Conservation (phyloP, 2,888 invertebrate genomes). For the Catocala fraxini region DNA sequence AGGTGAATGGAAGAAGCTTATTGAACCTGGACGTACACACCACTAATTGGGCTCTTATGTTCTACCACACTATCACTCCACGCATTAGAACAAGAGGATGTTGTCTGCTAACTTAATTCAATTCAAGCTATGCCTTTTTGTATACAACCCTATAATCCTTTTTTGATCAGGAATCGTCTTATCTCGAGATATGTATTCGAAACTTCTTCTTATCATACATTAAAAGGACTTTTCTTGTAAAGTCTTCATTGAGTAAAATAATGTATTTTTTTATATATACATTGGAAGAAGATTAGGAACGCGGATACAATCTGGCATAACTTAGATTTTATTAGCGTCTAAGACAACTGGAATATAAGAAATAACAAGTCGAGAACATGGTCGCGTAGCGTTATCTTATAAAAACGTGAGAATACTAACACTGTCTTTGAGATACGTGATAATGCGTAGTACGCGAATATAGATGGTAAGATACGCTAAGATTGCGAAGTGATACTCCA, state of each 20-base stretch:
- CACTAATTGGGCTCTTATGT: constrained; percentile 26
- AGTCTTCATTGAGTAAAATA: too few relatives aligned
- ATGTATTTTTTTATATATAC: too few relatives aligned
- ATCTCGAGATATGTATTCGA: too few relatives aligned
- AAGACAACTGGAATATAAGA: background rate
- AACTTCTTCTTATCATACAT: too few relatives aligned
- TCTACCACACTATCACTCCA: constrained; percentile 1
- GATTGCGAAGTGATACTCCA: constrained; percentile 12
- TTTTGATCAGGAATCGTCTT: too few relatives aligned
- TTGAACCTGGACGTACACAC: constrained; percentile 65
- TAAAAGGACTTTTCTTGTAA: too few relatives aligned
- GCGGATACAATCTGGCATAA: too few relatives aligned
- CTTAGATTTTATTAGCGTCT: too few relatives aligned
- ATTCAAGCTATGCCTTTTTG: too few relatives aligned
- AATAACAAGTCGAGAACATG: background rate
- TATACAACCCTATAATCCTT: too few relatives aligned
- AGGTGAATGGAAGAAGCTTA: constrained; percentile 47
- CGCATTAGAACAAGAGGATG: background rate
- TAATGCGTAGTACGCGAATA: constrained; percentile 12
- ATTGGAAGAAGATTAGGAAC: too few relatives aligned
- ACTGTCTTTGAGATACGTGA: constrained; percentile 6
- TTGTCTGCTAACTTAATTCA: too few relatives aligned
- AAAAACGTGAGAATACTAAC: background rate
- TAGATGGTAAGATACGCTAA: constrained; percentile 8
- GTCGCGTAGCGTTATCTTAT: background rate